Evolutionary conservation across 2,113 vertebrate species (phyloP).

Genomic region (Tor tambroides): DNA sequence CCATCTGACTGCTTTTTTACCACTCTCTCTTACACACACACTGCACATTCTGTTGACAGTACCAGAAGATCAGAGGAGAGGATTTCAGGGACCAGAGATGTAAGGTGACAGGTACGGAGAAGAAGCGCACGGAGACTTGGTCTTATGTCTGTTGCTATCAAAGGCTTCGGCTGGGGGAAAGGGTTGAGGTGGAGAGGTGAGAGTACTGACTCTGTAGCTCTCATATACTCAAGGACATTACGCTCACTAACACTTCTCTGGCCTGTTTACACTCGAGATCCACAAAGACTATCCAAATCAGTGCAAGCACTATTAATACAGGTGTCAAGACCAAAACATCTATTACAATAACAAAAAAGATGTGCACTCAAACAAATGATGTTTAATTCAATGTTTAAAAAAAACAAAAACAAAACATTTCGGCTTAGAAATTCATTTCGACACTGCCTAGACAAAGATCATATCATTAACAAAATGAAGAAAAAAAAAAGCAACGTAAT

Average conservation of each 20-base stretch:
- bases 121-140: conserved; percentile 16
- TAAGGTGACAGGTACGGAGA: conserved; percentile 25
- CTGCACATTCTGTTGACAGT: conserved; percentile 33
- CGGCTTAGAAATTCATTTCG: too few relatives aligned
- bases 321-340: not conserved
- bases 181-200: not conserved
- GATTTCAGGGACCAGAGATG: conserved; percentile 3
- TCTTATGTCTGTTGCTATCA: conserved; percentile 33
- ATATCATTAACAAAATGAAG: too few relatives aligned
- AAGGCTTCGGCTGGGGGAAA: conserved; percentile 14
- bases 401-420: too few relatives aligned
- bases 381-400: too few relatives aligned
- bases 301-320: not conserved
- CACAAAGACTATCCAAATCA: not conserved
- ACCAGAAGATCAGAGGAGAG: conserved; percentile 24
- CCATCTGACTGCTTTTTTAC: conserved; percentile 4
- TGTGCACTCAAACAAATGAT: not conserved
- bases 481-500: too few relatives aligned
- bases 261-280: not conserved
- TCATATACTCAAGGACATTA: conserved; percentile 10
- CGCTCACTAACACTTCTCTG: not conserved
- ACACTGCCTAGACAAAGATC: too few relatives aligned
- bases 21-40: not conserved
- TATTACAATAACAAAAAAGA: not conserved
- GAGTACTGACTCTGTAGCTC: conserved; percentile 14